Evolutionary conservation across 2,797 vertebrate species (phyloP).

Genomic region (Lindbergichthys nudifrons): DNA sequence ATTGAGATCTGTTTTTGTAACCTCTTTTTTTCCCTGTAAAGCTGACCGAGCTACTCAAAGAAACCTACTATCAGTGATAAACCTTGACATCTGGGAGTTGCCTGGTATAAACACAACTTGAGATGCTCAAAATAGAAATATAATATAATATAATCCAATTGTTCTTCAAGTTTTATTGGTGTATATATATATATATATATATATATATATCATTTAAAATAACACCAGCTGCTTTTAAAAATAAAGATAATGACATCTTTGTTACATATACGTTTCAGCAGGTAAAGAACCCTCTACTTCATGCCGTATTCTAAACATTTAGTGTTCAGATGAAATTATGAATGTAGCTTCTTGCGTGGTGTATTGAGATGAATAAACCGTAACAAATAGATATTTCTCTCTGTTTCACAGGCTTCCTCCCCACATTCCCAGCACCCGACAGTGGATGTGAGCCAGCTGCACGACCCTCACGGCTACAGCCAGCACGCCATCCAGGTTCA

Average conservation of each 20-base stretch:
- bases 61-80: background rate
- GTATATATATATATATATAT: too few species aligned
- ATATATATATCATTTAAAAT: background rate
- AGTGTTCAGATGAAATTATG: background rate
- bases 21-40: background rate
- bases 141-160: background rate
- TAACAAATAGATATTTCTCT: background rate
- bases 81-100: background rate
- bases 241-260: background rate
- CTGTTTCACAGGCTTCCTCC: conserved; percentile 88
- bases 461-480: conserved; percentile 93
- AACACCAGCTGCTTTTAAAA: background rate
- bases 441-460: conserved; percentile 95
- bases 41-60: background rate
- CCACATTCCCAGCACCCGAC: conserved; percentile 95
- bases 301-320: background rate
- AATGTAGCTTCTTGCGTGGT: background rate
- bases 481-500: conserved; percentile 99
- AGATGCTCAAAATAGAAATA: background rate
- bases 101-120: background rate
- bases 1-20: background rate
- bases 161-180: background rate
- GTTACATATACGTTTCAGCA: background rate
- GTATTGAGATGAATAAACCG: background rate
- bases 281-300: background rate